Evolutionary conservation across 2,888 invertebrate species (phyloP).

Genomic region (Antheraea yamamai): DNA sequence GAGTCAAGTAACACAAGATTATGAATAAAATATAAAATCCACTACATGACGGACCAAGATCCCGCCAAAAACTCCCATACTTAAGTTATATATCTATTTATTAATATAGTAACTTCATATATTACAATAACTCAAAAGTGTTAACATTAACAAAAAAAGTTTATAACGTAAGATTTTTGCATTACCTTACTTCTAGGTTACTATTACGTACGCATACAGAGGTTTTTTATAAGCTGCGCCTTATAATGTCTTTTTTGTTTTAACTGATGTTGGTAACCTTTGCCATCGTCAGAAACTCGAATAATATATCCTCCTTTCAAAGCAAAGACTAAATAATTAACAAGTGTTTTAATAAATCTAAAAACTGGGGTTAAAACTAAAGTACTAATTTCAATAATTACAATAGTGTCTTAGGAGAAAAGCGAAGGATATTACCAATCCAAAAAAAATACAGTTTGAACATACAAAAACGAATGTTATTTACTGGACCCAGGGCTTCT

Average conservation of each 20-base stretch:
- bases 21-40: too few species aligned
- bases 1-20: too few species aligned
- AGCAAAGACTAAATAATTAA: neutral
- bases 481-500: too few species aligned
- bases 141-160: too few species aligned
- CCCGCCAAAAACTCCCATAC: too few species aligned
- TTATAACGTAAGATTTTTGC: neutral
- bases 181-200: neutral
- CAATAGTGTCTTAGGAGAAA: too few species aligned
- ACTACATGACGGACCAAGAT: too few species aligned
- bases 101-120: neutral
- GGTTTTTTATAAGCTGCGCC: neutral
- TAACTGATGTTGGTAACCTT: conserved; percentile 4
- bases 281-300: conserved; percentile 4
- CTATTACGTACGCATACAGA: neutral
- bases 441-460: too few species aligned
- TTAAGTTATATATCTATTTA: too few species aligned
- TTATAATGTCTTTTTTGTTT: conserved; percentile 6
- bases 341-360: neutral
- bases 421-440: too few species aligned
- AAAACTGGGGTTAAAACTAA: neutral
- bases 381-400: too few species aligned
- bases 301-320: neutral
- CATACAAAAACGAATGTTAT: too few species aligned
- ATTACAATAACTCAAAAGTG: neutral